Base-by-base conservation (phyloP, 2,888 invertebrate species). In the Arctia plantaginis region DNA sequence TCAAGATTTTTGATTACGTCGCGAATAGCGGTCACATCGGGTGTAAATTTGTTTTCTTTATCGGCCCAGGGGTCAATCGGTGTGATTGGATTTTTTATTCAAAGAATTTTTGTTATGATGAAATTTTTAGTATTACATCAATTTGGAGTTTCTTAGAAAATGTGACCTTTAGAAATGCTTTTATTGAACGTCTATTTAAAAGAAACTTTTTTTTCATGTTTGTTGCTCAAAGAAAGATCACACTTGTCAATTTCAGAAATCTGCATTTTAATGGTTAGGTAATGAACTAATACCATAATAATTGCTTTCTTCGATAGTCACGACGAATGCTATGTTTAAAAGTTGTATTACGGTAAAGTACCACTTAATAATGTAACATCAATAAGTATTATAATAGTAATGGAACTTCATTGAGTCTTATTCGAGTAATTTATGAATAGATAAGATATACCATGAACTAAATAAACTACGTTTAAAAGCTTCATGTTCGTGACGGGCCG, bases 1-100 rank as follows among this genome's bases (percentile, higher is more conserved):
- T 94, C 90, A 90, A 84, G 85, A 87, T 89, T 88, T 84, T 93
- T 91, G 93, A 94, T 94, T 93, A 87, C 88, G 88, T 87, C 87
- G 91, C 89, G 89, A 93, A 91, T 89, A 89, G 88, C 85, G 87
- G 86, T 88, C 88, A 84, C 84, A 86, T 86, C 85, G 85, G 83
- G 82, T 80, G 84, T 81, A 74, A 76, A 77, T 78, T 69, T 79
- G 79, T 62, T 70, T 70, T 80, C 90, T 89, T 86, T 86, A 84
- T 85, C 85, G 79, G 77, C 83, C 79, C 82, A 77, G 78, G 75
- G 78, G 83, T 86, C 84, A 85, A 77, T 72, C 75, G 77, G 79
- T 82, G 73, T 76, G 82, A 83, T 86, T 85, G 80, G 82, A 78
- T 85, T 80, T 85, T 85, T 71, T 12, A 62, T 15, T 76, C 59